Conservation (phyloP, 2,888 invertebrate species). For the Neocrepidodera transversa region DNA sequence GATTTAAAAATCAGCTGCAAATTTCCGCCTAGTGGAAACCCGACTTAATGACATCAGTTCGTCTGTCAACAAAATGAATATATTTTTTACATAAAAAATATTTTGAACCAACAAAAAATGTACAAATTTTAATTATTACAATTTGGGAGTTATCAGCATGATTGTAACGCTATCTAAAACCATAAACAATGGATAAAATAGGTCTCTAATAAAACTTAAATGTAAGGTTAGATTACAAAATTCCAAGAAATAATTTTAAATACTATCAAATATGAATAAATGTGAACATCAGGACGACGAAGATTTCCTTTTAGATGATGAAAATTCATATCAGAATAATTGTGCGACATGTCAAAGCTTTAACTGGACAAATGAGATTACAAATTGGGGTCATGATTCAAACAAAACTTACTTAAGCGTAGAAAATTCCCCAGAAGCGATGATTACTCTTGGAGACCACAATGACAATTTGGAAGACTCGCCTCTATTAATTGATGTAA, state of each 20-base stretch:
- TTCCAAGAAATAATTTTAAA: not conserved
- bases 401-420: constrained; percentile 11
- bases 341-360: constrained; percentile 38
- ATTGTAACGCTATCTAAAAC: not conserved
- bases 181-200: not conserved
- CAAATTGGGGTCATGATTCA: constrained; percentile 24
- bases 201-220: not conserved
- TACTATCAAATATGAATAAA: constrained; percentile 27
- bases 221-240: not conserved
- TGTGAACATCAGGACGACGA: constrained; percentile 46
- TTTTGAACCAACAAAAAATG: not conserved
- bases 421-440: constrained; percentile 28
- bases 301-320: constrained; percentile 56
- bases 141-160: not conserved
- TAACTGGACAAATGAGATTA: constrained; percentile 25
- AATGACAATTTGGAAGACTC: constrained; percentile 55
- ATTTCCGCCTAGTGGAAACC: too few species aligned
- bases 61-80: too few species aligned
- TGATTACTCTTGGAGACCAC: constrained; percentile 42
- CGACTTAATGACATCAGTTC: too few species aligned
- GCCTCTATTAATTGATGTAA: constrained; percentile 56
- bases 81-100: too few species aligned
- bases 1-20: too few species aligned
- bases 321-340: constrained; percentile 46
- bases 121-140: not conserved